Conservation (phyloP, 1,140 invertebrate genomes). For the Daktulosphaira vitifoliae region DNA sequence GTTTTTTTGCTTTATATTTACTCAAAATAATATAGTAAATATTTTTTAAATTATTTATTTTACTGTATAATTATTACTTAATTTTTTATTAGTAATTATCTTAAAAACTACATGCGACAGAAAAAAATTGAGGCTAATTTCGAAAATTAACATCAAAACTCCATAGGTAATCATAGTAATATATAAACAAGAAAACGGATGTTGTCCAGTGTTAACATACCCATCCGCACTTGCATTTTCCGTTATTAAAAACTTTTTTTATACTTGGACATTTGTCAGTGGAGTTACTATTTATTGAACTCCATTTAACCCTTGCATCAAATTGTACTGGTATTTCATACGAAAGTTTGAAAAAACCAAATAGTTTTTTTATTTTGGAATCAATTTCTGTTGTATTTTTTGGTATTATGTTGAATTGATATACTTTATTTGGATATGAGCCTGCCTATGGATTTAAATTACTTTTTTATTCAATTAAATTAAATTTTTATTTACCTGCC, state of each 20-base stretch:
- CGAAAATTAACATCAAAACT: no score
- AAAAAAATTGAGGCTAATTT: no score
- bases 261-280: neutral
- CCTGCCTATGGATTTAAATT: neutral
- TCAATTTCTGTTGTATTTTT: neutral
- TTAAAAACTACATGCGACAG: no score
- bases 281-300: neutral
- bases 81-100: no score
- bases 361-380: neutral
- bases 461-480: neutral
- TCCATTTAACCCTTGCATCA: constrained; percentile 1
- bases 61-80: no score
- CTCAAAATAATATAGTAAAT: no score
- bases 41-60: no score
- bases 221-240: constrained; percentile 19
- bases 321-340: neutral
- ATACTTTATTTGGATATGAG: no score
- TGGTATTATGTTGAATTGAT: neutral
- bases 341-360: neutral
- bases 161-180: no score
- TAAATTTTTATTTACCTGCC: neutral
- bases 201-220: no score
- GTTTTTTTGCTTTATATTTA: no score
- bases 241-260: neutral
- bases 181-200: no score